These are phyloP conservation scores for Peromyscus polionotus DNA, from an alignment of 2,113 vertebrate genomes.

Conservation along the genomic window DNA sequence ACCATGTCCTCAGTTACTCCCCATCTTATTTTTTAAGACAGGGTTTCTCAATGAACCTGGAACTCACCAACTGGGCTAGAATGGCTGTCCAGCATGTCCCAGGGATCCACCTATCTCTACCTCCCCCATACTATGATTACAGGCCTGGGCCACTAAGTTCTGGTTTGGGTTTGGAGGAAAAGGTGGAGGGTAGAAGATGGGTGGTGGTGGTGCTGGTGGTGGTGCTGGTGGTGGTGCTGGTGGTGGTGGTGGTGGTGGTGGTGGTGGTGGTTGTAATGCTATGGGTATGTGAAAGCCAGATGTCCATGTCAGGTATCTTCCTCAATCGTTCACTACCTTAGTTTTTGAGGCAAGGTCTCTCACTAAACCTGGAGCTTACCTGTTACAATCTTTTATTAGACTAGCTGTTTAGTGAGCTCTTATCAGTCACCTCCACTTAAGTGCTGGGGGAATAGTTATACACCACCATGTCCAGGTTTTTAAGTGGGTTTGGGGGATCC, in stretches of 20 bases:
- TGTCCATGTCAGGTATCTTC: background rate
- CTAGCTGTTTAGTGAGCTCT: background rate
- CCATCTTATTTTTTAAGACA: background rate
- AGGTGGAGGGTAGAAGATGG: background rate
- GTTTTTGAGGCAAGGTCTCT: background rate
- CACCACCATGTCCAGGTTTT: background rate
- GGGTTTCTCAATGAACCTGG: background rate
- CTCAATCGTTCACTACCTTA: background rate
- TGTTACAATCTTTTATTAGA: background rate
- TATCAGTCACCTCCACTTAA: background rate
- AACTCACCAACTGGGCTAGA: background rate
- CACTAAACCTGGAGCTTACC: background rate
- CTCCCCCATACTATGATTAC: background rate
- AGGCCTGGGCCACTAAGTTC: background rate
- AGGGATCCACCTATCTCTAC: background rate
- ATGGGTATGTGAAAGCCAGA: background rate
- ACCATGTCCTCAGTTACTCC: background rate
- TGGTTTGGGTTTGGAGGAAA: background rate
- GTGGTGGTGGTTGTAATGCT: too few relatives aligned
- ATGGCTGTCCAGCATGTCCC: background rate
- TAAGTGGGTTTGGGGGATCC: background rate
- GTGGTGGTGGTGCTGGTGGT: background rate
- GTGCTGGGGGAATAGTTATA: background rate
- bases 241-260: too few relatives aligned
- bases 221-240: too few relatives aligned